Evolutionary conservation across 2,113 vertebrate genomes (phyloP).

Genomic region (Agapornis roseicollis): DNA sequence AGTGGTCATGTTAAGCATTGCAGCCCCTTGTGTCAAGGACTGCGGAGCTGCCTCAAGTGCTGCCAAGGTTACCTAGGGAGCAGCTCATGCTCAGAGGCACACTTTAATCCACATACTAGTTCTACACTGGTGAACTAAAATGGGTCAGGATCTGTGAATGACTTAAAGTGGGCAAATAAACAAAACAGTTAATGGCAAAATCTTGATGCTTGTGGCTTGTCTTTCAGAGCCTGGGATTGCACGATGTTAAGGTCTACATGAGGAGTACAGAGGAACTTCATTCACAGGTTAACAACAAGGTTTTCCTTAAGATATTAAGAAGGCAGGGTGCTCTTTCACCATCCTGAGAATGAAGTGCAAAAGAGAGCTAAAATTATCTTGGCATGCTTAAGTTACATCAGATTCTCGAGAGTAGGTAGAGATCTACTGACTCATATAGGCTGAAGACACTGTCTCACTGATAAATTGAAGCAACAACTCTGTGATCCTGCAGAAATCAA

Average conservation of each 20-base stretch:
- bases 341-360: background rate
- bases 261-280: background rate
- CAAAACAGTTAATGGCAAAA: background rate
- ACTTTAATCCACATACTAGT: background rate
- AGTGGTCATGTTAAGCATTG: background rate
- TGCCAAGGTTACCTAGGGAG: background rate
- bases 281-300: background rate
- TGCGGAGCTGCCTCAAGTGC: background rate
- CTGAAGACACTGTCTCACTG: background rate
- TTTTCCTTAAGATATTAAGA: background rate
- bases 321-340: background rate
- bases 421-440: background rate
- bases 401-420: background rate
- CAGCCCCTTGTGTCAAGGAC: background rate
- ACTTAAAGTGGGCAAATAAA: background rate
- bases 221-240: background rate
- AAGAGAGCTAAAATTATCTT: background rate
- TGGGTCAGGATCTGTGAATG: background rate
- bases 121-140: background rate
- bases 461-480: background rate
- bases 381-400: background rate
- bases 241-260: background rate
- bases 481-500: background rate
- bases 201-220: background rate
- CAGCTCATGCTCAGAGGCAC: background rate